Conservation (phyloP, 2,888 invertebrate species). For the Diplolepis rosae region DNA sequence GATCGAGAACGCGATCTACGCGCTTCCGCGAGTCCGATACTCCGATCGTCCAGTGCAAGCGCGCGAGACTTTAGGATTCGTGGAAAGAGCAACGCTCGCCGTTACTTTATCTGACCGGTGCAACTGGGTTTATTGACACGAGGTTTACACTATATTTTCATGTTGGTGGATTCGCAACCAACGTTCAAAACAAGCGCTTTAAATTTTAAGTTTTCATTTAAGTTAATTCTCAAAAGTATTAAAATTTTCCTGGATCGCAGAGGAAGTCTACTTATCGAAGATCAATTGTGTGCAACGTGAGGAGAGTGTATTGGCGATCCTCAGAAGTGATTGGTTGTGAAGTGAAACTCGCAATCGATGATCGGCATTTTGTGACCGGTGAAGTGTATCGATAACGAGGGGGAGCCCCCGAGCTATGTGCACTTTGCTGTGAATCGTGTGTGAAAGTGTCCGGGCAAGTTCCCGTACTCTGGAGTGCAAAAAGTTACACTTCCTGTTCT, state of each 20-base stretch:
- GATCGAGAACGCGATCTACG: constrained; percentile 12
- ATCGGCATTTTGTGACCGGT: constrained; percentile 12
- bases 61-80: not conserved
- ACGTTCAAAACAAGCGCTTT: not conserved
- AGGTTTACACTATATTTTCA: not conserved
- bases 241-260: too few relatives aligned
- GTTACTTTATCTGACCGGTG: constrained; percentile 30
- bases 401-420: constrained; percentile 10
- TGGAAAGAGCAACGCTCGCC: not conserved
- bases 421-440: constrained; percentile 8
- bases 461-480: not conserved
- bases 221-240: too few relatives aligned
- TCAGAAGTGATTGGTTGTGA: not conserved
- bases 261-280: too few relatives aligned
- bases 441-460: not conserved
- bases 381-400: not conserved
- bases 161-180: not conserved
- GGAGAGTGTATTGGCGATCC: not conserved
- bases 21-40: constrained; percentile 32
- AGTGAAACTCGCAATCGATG: not conserved
- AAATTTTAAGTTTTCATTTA: not conserved
- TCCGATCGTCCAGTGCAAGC: not conserved
- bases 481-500: not conserved
- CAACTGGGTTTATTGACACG: constrained; percentile 24
- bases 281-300: not conserved